These are phyloP conservation scores for Sialis fuliginosa DNA, from an alignment of 2,888 invertebrate species.

Conservation along the genomic window DNA sequence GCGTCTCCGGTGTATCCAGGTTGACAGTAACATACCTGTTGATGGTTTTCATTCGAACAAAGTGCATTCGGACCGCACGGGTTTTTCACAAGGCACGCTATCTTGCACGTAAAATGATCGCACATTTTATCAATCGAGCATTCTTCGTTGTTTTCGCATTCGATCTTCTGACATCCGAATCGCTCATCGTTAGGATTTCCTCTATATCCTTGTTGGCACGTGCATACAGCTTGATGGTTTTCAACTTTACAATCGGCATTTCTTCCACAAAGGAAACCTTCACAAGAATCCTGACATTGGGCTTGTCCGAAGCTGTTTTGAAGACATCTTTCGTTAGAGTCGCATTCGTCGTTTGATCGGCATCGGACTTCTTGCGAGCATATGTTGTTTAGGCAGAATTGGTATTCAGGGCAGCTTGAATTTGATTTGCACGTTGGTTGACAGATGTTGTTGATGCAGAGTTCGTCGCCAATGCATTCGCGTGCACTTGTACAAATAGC, in stretches of 20 bases:
- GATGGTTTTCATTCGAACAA: conserved; percentile 69
- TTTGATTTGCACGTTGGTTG: conserved; percentile 68
- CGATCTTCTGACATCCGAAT: conserved; percentile 61
- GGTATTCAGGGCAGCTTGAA: conserved; percentile 66
- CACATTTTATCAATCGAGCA: conserved; percentile 74
- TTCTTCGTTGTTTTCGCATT: conserved; percentile 51
- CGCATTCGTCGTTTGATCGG: conserved; percentile 52
- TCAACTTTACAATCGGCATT: conserved; percentile 63
- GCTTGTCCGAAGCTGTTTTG: conserved; percentile 51
- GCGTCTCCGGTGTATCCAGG: conserved; percentile 77
- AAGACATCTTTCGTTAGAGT: conserved; percentile 51
- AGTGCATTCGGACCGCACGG: conserved; percentile 72
- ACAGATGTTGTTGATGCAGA: conserved; percentile 74
- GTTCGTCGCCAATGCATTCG: conserved; percentile 71
- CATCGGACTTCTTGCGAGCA: conserved; percentile 72
- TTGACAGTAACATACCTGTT: conserved; percentile 66
- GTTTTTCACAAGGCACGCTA: conserved; percentile 67
- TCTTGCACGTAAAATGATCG: conserved; percentile 66
- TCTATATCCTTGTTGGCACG: conserved; percentile 61
- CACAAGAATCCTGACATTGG: conserved; percentile 60
- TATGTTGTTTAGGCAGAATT: conserved; percentile 67
- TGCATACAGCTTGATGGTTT: conserved; percentile 56
- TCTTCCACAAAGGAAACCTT: conserved; percentile 57
- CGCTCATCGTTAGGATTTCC: conserved; percentile 56
- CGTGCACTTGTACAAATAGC: conserved; percentile 62